phyloP scores from a whole-genome alignment of 2,888 invertebrate species.

The Erynnis tages region DNA sequence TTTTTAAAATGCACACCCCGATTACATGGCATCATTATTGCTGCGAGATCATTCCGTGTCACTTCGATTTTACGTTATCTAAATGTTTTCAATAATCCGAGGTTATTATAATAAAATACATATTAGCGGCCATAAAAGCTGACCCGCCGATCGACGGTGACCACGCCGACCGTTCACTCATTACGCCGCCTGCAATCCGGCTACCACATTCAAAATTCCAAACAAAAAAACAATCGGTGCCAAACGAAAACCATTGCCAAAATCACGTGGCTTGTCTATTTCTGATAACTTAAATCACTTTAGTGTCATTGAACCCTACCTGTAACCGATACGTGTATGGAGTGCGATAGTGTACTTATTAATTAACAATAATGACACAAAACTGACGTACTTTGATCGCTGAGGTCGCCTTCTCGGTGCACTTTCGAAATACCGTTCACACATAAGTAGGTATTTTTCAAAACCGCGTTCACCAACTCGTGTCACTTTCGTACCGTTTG shows the following conservation, averaged over 20 bases:
- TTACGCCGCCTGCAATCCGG: neutral
- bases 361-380: constrained; percentile 26
- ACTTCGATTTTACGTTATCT: constrained; percentile 2
- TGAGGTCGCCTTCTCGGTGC: constrained; percentile 36
- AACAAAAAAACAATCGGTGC: constrained; percentile 19
- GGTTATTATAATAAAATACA: constrained; percentile 1
- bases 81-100: constrained; percentile 1
- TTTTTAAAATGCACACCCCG: neutral
- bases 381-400: constrained; percentile 29
- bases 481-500: constrained; percentile 73
- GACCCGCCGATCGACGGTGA: neutral
- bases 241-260: constrained; percentile 25
- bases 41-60: neutral
- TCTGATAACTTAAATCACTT: constrained; percentile 26
- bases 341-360: constrained; percentile 1
- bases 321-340: constrained; percentile 10
- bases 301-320: constrained; percentile 24
- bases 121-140: neutral
- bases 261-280: constrained; percentile 27
- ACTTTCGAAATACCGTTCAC: constrained; percentile 42
- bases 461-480: constrained; percentile 72
- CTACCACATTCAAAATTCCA: constrained; percentile 19
- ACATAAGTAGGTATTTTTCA: constrained; percentile 55
- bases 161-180: neutral
- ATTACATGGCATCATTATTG: neutral